Evolutionary conservation across 2,113 vertebrate genomes (phyloP).

Genomic region (Myiagra hebetior): DNA sequence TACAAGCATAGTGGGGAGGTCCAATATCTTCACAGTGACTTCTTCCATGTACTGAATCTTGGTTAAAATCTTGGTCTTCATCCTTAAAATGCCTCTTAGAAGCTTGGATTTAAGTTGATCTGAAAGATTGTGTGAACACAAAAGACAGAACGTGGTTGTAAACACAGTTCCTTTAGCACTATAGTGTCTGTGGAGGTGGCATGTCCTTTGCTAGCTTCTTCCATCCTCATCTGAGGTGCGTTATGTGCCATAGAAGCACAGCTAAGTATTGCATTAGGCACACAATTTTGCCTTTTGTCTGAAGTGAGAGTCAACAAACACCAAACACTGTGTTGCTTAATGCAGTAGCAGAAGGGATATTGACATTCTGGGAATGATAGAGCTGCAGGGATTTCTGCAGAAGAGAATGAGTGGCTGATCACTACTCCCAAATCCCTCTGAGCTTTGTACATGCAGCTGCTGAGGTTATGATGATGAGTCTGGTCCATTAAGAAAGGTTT

Average conservation of each 20-base stretch:
- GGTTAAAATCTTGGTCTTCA: neutral
- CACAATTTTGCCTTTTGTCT: neutral
- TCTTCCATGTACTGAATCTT: neutral
- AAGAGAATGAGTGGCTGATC: neutral
- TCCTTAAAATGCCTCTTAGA: neutral
- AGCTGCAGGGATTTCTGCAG: conserved; percentile 8
- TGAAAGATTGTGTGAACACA: neutral
- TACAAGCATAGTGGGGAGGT: neutral
- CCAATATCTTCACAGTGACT: neutral
- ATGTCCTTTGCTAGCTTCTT: neutral
- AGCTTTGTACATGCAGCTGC: neutral
- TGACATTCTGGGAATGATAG: neutral
- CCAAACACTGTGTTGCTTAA: neutral
- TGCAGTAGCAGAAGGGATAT: neutral
- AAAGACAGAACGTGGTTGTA: rapidly evolving
- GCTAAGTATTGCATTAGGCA: neutral
- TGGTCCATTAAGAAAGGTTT: conserved; percentile 17
- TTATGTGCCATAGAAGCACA: neutral
- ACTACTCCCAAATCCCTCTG: neutral
- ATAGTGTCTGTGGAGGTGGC: neutral
- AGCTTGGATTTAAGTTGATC: neutral
- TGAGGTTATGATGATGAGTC: neutral
- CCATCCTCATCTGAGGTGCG: neutral
- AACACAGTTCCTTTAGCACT: neutral
- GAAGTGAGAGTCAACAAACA: neutral